A percentile compares a stretch with the other conserved stretches of the same genome.
phyloP scores from a whole-genome alignment of 1,140 invertebrate species.

The Drosophila erecta region DNA sequence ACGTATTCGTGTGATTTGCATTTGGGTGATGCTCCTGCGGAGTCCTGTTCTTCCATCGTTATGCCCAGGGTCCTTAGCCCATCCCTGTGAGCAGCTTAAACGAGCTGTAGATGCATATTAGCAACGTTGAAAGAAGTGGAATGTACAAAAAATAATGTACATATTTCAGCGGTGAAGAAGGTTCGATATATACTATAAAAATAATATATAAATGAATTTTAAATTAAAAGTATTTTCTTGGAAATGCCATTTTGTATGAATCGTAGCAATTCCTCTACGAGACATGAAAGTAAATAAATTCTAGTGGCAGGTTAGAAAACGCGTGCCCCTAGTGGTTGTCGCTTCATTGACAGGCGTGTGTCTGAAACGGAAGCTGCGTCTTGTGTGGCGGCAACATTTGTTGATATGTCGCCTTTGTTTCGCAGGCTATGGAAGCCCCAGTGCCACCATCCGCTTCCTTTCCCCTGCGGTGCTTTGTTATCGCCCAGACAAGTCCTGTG shows the following conservation, averaged over 20 bases:
- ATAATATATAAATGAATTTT: too few species aligned
- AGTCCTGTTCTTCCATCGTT: conserved; percentile 55
- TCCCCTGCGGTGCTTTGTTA: conserved; percentile 40
- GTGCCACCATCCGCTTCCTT: conserved; percentile 20
- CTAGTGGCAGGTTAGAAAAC: conserved; percentile 1
- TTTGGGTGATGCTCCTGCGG: conserved; percentile 40
- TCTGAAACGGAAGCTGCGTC: conserved; percentile 53
- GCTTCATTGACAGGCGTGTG: conserved; percentile 61
- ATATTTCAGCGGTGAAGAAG: too few species aligned
- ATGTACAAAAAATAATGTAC: neutral
- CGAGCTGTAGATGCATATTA: neutral
- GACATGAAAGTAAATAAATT: neutral
- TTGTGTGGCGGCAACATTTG: conserved; percentile 56
- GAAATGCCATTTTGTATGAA: too few species aligned
- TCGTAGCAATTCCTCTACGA: too few species aligned
- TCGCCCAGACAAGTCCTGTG: conserved; percentile 55
- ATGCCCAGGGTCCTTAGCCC: conserved; percentile 33
- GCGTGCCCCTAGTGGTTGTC: conserved; percentile 21
- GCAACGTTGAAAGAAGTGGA: neutral
- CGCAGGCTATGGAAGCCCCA: neutral
- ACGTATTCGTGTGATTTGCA: conserved; percentile 61
- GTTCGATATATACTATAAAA: too few species aligned
- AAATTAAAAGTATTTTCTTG: too few species aligned
- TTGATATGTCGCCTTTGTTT: conserved; percentile 64
- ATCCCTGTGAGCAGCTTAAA: neutral